Conservation (phyloP, 2,113 vertebrate genomes). For the Struthio camelus region DNA sequence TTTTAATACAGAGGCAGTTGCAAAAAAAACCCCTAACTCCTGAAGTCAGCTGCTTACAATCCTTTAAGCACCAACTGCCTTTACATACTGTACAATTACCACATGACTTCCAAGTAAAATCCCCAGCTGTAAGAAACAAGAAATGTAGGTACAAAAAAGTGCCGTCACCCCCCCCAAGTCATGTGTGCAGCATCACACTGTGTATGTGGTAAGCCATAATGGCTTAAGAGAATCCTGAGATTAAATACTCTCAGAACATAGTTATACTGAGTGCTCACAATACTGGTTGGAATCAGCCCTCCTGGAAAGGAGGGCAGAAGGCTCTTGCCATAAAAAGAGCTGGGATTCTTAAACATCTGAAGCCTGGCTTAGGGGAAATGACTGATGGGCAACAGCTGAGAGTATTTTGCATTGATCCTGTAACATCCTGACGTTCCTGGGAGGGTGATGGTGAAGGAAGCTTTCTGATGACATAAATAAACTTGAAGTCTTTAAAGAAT, state of each 20-base stretch:
- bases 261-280: conserved; percentile 27
- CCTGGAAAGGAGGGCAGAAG: conserved; percentile 49
- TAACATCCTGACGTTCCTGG: conserved; percentile 62
- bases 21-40: background rate
- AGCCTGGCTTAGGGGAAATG: conserved; percentile 74
- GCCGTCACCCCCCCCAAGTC: background rate
- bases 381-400: conserved; percentile 82
- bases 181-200: background rate
- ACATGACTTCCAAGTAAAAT: conserved; percentile 10
- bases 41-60: conserved; percentile 37
- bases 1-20: background rate
- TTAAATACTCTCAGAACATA: background rate
- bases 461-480: conserved; percentile 57
- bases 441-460: conserved; percentile 42
- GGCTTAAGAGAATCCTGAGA: background rate
- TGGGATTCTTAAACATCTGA: conserved; percentile 75
- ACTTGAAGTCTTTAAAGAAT: background rate
- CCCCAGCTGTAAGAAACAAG: conserved; percentile 6
- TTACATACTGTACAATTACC: background rate
- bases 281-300: conserved; percentile 14
- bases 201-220: background rate
- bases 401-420: conserved; percentile 73
- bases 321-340: conserved; percentile 80
- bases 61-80: conserved; percentile 24
- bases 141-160: background rate